Evolutionary conservation across 2,797 vertebrate species (phyloP).

Genomic region (Enteromius anoplus): DNA sequence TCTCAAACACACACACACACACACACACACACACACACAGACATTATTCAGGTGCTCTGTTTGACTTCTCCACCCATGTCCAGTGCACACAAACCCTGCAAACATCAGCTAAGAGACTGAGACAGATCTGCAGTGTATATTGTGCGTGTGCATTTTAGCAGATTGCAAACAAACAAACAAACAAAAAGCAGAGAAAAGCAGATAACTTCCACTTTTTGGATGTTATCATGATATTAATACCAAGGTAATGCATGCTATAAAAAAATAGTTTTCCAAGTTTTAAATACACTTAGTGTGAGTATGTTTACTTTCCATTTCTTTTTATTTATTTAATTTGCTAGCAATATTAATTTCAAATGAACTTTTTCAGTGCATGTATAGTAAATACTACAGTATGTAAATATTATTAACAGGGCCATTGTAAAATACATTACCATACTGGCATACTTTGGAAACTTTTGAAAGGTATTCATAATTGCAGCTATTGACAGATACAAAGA

Average conservation of each 20-base stretch:
- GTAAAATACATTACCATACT: background rate
- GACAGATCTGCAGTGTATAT: background rate
- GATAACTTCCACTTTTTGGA: background rate
- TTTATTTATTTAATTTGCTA: background rate
- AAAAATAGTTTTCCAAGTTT: background rate
- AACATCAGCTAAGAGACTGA: slow-evolving; percentile 16
- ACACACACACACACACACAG: slow-evolving; percentile 6
- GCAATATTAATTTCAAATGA: background rate
- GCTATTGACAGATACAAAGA: background rate
- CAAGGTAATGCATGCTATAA: background rate
- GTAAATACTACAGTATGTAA: background rate
- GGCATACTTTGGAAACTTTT: background rate
- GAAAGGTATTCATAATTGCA: background rate
- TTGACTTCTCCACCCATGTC: slow-evolving; percentile 17
- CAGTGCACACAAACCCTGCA: slow-evolving; percentile 10
- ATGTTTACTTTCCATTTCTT: background rate
- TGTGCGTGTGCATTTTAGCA: background rate
- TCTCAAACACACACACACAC: background rate
- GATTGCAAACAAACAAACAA: background rate
- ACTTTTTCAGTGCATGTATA: background rate
- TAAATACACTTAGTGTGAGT: background rate
- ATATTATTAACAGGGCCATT: background rate
- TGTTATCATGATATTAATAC: background rate
- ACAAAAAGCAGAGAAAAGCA: background rate
- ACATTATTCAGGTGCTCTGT: slow-evolving; percentile 30